Evolutionary conservation across 2,797 vertebrate genomes (phyloP), one percentile per base, ranked within the genome.

Genomic region (Urosaurus nigricauda): DNA sequence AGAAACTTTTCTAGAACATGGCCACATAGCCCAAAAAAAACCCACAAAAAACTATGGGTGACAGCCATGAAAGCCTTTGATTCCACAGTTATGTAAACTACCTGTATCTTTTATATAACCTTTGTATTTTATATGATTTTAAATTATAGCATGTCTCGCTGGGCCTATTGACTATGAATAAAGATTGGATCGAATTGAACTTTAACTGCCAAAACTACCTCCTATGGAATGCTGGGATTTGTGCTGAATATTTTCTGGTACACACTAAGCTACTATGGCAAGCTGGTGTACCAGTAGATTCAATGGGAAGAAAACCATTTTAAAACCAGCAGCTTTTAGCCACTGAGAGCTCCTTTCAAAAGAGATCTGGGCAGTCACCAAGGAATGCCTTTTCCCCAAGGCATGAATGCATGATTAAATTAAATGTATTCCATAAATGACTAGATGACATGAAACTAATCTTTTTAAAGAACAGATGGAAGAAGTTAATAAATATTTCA

Each of bases 401-500:
- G 90, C 90, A 85, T 86, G 91, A 92, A 94, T 92, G 79, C 56
- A 17, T 90, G 91, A 94, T 94, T 93, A 94, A 94, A 40, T 58
- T 91, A 91, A 96, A 93, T 86, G 92, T 90, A 93, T 95, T 93
- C 91, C 91, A 94, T 92, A 95, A 96, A 93, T 87, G 94, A 85
- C 93, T 94, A 83, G 87, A 88, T 92, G 92, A 89, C 93, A 95
- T 93, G 90, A 94, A 93, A 93, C 88, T 91, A 94, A 91, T 87
- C 94, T 95, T 94, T 95, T 94, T 91, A 93, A 95, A 91, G 93
- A 96, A 95, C 92, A 95, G 92, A 95, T 93, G 93, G 94, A 93
- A 93, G 94, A 93, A 92, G 94, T 94, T 95, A 95, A 95, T 95
- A 95, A 95, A 94, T 95, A 94, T 95, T 91, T 94, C 93, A 95